phyloP scores from a whole-genome alignment of 2,797 vertebrate species.

The Philypnodon macrostomus region DNA sequence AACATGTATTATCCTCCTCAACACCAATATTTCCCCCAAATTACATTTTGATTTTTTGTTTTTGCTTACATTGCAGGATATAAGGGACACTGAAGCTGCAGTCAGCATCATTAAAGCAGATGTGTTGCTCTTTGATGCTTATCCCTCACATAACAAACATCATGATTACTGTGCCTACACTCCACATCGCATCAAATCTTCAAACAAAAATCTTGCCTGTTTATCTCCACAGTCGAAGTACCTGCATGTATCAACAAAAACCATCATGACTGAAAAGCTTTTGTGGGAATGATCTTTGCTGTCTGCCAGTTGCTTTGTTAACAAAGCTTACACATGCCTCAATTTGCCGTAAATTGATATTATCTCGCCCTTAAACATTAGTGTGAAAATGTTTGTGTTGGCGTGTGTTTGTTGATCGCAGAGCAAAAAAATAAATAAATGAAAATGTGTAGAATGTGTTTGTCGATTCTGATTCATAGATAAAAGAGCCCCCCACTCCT shows the following conservation, averaged over 20 bases:
- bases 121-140: not conserved
- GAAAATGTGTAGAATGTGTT: constrained; percentile 43
- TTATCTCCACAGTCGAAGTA: not conserved
- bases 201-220: not conserved
- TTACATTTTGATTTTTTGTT: not conserved
- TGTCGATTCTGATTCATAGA: constrained; percentile 58
- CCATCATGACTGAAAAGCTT: constrained; percentile 4
- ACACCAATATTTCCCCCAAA: not conserved
- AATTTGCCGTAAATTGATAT: constrained; percentile 35
- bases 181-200: not conserved
- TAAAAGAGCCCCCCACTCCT: constrained; percentile 51
- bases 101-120: constrained; percentile 16
- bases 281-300: constrained; percentile 1
- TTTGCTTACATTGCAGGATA: not conserved
- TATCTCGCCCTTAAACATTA: constrained; percentile 38
- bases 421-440: constrained; percentile 62
- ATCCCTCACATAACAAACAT: not conserved
- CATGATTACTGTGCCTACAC: not conserved
- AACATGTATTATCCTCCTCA: too few relatives aligned
- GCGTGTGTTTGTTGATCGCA: constrained; percentile 53
- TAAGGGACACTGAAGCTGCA: constrained; percentile 12
- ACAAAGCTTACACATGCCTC: constrained; percentile 38
- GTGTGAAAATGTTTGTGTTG: constrained; percentile 49
- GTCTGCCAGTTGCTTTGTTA: constrained; percentile 20
- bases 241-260: constrained; percentile 5